A percentile compares a stretch with the other conserved stretches of the same genome.
phyloP scores from a whole-genome alignment of 2,888 invertebrate genomes.

The Parnassius smintheus region DNA sequence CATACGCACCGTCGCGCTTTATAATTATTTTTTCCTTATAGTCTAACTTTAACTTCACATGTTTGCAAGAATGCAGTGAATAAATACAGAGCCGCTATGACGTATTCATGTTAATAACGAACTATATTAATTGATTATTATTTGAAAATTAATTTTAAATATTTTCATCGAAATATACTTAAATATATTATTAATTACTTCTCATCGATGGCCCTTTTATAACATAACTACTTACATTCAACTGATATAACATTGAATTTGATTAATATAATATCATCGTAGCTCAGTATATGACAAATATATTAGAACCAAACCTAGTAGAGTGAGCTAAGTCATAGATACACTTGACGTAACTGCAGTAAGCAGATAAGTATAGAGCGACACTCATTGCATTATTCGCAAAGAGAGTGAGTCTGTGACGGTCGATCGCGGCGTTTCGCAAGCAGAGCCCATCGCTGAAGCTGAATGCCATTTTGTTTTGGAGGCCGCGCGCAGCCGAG shows the following conservation, averaged over 20 bases:
- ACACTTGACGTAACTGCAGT: constrained; percentile 27
- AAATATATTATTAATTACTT: no score
- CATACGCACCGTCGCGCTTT: constrained; percentile 49
- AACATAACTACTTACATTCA: no score
- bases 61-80: background rate
- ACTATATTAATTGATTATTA: no score
- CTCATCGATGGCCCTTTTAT: no score
- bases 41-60: constrained; percentile 30
- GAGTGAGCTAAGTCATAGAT: background rate
- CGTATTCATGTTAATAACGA: no score
- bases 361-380: constrained; percentile 43
- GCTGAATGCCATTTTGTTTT: constrained; percentile 80
- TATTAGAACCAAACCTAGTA: no score
- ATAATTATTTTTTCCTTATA: constrained; percentile 27
- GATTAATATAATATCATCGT: no score
- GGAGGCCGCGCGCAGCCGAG: constrained; percentile 76
- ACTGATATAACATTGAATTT: no score
- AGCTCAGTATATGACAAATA: no score
- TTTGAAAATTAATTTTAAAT: no score
- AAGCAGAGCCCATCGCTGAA: constrained; percentile 79
- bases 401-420: constrained; percentile 50
- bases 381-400: constrained; percentile 57
- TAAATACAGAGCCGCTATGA: no score
- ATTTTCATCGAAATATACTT: no score
- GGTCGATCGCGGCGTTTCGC: constrained; percentile 61